A percentile compares a stretch with the other conserved stretches of the same genome.
phyloP scores from a whole-genome alignment of 2,113 vertebrate genomes.

The Potamarius usumacintae region DNA sequence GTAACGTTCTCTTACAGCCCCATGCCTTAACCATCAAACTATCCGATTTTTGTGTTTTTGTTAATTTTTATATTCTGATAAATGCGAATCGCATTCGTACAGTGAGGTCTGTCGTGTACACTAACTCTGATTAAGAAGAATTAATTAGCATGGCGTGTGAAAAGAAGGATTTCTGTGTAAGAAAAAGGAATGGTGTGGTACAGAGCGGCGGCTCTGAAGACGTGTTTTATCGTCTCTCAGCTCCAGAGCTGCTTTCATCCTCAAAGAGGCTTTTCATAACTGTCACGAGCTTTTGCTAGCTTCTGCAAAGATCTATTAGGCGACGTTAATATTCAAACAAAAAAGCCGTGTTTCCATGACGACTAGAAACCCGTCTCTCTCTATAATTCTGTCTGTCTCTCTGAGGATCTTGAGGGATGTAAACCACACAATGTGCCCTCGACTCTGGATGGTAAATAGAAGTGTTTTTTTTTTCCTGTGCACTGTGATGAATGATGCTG shows the following conservation, averaged over 20 bases:
- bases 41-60: no score
- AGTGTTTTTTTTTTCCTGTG: neutral
- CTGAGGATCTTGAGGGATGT: neutral
- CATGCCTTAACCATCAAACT: no score
- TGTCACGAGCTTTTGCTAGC: neutral
- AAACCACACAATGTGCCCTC: conserved; percentile 1
- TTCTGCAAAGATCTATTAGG: conserved; percentile 29
- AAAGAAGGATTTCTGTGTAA: neutral
- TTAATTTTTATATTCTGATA: neutral
- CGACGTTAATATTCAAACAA: conserved; percentile 49
- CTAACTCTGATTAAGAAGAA: neutral
- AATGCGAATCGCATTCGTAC: neutral
- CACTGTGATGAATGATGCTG: conserved; percentile 11
- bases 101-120: no score
- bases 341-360: conserved; percentile 47
- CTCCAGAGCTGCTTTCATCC: neutral
- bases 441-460: conserved; percentile 1
- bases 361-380: conserved; percentile 1
- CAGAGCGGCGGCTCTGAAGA: neutral
- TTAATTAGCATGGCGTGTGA: neutral
- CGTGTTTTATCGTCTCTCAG: neutral
- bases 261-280: conserved; percentile 5
- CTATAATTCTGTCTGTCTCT: neutral
- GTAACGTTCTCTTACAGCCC: no score
- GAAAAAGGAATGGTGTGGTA: neutral